Evolutionary conservation across 2,797 vertebrate species (phyloP), one percentile per base, ranked within the genome.

Genomic region (Eremophila alpestris): DNA sequence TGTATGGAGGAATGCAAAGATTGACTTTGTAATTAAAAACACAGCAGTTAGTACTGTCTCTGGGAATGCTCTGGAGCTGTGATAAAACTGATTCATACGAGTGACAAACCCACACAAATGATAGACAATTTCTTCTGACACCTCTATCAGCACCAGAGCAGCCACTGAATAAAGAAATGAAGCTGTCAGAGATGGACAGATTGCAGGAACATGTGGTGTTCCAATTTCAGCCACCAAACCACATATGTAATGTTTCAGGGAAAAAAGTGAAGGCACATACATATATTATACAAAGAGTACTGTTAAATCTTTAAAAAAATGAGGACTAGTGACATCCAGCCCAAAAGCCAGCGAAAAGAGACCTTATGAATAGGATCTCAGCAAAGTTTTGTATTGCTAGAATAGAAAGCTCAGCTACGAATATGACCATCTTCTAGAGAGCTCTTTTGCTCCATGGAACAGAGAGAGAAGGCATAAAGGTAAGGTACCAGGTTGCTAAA

Each of bases 41-140:
- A 5, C 79, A 71, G 46, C 83, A 69, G 70, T 83, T 93, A 94
- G 74, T 83, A 75, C 64, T 36, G 27, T 92, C 55, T 92, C 83
- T 52, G 65, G n/a, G 45, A 75, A 94, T 92, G 91, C 70, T 95
- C 87, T 75, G 41, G 71, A 85, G 16, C 63, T 86, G 79, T 87
- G 90, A 96, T 82, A 89, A 87, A 91, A 81, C 73, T 88, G 67
- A 87, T 87, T 90, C 74, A 80, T 85, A 83, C 5, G 20, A 94
- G 83, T 83, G 92, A 95, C 75, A 96, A 96, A 95, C 67, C 29
- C 49, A 79, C 52, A 34, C 0, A 1, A 82, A 93, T 93, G 87
- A 90, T 55, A 87, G 81, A 45, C 58, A 84, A 87, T 78, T 95
- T 92, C 89, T 96, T 89, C 83, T 90, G 89, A 95, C 89, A 82